These are phyloP conservation scores for Notothenia rossii DNA, from an alignment of 2,113 vertebrate genomes.

Conservation along the genomic window DNA sequence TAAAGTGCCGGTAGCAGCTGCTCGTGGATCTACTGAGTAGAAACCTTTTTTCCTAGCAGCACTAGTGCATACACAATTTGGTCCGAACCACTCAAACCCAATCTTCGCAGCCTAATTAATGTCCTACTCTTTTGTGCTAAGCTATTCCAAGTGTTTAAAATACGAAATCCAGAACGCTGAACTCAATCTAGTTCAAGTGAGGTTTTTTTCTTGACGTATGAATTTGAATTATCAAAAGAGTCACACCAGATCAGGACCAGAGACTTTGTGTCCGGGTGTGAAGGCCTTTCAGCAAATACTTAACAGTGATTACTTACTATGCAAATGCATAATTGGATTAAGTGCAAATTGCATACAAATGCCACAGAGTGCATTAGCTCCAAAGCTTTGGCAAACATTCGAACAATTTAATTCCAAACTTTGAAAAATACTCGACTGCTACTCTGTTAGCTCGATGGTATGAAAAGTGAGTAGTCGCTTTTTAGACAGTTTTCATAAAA, in stretches of 20 bases:
- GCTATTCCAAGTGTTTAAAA: constrained; percentile 46
- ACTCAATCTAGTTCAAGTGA: constrained; percentile 23
- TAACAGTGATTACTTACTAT: constrained; percentile 40
- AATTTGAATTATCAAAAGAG: constrained; percentile 44
- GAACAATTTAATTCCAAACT: constrained; percentile 37
- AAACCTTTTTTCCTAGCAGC: constrained; percentile 27
- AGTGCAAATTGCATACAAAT: constrained; percentile 59
- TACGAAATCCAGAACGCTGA: constrained; percentile 33
- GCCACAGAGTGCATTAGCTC: constrained; percentile 25
- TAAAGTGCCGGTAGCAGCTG: constrained; percentile 77
- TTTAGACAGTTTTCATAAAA: constrained; percentile 59
- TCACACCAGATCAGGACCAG: constrained; percentile 8
- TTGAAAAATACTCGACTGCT: constrained; percentile 58
- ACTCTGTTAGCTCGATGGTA: constrained; percentile 53
- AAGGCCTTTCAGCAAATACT: constrained; percentile 41
- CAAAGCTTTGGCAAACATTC: constrained; percentile 55
- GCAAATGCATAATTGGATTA: constrained; percentile 58
- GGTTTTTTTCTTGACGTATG: constrained; percentile 41
- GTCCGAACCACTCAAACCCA: constrained; percentile 48
- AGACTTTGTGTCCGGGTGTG: constrained; percentile 35
- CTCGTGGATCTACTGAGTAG: constrained; percentile 24
- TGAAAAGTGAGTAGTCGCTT: constrained; percentile 55
- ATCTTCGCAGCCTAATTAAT: constrained; percentile 16
- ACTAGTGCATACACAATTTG: constrained; percentile 66
- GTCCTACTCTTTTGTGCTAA: constrained; percentile 49